Percentiles rank a stretch among this genome's conserved stretches.
phyloP scores from a whole-genome alignment of 2,888 invertebrate genomes.

The Caenorhabditis wallacei region DNA sequence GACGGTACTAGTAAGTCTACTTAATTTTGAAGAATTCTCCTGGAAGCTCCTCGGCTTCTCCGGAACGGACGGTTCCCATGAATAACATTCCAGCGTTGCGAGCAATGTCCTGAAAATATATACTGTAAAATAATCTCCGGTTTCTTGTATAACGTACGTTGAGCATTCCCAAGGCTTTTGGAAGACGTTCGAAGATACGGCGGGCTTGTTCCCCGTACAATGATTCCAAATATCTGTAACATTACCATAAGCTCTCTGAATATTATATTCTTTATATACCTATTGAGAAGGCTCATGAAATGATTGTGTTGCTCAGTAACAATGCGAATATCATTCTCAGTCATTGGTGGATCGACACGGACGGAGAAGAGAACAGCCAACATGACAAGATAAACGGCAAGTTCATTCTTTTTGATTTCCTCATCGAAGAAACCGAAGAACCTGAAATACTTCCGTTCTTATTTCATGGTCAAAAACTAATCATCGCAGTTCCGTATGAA shows the following conservation, averaged over 20 bases:
- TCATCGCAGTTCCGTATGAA: background rate
- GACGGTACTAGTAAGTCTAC: conserved; percentile 41
- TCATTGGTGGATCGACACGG: conserved; percentile 65
- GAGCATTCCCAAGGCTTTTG: conserved; percentile 74
- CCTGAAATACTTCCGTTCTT: conserved; percentile 51
- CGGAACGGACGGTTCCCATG: conserved; percentile 74
- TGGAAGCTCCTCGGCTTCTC: conserved; percentile 77
- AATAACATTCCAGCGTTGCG: conserved; percentile 76
- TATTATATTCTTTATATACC: conserved; percentile 11
- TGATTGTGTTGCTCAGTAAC: conserved; percentile 59
- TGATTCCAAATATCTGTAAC: conserved; percentile 80
- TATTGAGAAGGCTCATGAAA: conserved; percentile 64
- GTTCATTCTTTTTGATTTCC: conserved; percentile 77
- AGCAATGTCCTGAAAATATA: conserved; percentile 67
- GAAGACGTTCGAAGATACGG: conserved; percentile 72
- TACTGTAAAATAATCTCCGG: background rate
- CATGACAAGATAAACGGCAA: conserved; percentile 78
- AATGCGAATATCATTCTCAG: conserved; percentile 67
- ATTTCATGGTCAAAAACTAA: background rate
- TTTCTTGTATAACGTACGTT: conserved; percentile 38
- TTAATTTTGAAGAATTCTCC: conserved; percentile 79
- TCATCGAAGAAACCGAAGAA: conserved; percentile 77
- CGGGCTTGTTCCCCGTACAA: conserved; percentile 76
- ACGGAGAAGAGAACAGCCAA: conserved; percentile 77
- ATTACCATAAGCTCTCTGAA: background rate